phyloP scores from a whole-genome alignment of 2,888 invertebrate genomes.

The Ichneumoninae sp. region DNA sequence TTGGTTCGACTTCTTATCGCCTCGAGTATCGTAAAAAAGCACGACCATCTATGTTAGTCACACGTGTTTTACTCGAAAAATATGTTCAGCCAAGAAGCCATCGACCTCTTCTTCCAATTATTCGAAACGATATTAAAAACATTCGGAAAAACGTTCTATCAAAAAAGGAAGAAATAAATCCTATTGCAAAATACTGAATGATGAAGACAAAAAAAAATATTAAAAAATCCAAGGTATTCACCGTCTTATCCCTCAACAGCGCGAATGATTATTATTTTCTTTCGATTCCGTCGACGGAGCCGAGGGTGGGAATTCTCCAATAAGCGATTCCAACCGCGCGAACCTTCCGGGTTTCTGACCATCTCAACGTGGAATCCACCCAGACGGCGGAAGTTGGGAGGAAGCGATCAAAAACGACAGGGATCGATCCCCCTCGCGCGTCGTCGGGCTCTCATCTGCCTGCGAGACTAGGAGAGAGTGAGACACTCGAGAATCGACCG shows the following conservation, averaged over 20 bases:
- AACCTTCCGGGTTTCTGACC: conserved; percentile 30
- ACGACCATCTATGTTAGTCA: too few species aligned
- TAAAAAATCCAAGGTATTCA: background rate
- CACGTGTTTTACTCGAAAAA: too few species aligned
- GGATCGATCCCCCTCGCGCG: conserved; percentile 40
- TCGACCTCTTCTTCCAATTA: too few species aligned
- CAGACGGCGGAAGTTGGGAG: conserved; percentile 16
- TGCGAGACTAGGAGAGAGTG: conserved; percentile 29
- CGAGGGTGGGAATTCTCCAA: too few species aligned
- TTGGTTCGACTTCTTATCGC: too few species aligned
- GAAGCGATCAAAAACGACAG: conserved; percentile 21
- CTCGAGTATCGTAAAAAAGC: too few species aligned
- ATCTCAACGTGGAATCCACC: conserved; percentile 37
- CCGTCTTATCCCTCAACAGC: background rate
- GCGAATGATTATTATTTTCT: background rate
- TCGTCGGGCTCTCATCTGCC: conserved; percentile 28
- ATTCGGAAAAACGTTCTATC: too few species aligned
- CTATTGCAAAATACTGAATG: too few species aligned
- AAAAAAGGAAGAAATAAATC: too few species aligned
- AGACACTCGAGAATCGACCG: conserved; percentile 23
- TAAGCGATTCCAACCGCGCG: background rate
- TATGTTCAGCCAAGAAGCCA: too few species aligned
- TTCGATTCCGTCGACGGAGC: background rate
- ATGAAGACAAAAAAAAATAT: too few species aligned
- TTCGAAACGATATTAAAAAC: too few species aligned